These are phyloP conservation scores for Mylabris phalerata DNA, from an alignment of 1,140 invertebrate genomes.

Conservation along the genomic window DNA sequence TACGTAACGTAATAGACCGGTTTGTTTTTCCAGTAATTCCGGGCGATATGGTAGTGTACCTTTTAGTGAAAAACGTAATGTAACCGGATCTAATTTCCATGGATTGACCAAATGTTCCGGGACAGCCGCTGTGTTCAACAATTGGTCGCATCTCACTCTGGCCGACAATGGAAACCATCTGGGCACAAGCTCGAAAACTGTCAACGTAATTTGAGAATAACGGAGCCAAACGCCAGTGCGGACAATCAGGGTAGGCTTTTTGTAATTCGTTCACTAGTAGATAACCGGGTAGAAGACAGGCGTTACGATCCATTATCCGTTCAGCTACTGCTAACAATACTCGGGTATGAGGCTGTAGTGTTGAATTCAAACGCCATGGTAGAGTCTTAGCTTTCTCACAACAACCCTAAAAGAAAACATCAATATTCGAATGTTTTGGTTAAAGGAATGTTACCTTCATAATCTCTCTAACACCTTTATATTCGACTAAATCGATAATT, in stretches of 20 bases:
- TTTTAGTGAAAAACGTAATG: conserved; percentile 81
- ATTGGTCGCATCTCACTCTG: conserved; percentile 87
- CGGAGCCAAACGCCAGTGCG: conserved; percentile 86
- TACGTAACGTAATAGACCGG: conserved; percentile 79
- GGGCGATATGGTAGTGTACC: conserved; percentile 88
- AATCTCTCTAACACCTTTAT: conserved; percentile 88
- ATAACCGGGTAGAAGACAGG: conserved; percentile 86
- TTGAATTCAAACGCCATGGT: conserved; percentile 67
- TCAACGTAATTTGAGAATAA: conserved; percentile 84
- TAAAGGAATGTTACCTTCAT: conserved; percentile 62
- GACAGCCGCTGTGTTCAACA: conserved; percentile 86
- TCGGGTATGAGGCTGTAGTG: conserved; percentile 70
- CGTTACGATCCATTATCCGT: conserved; percentile 88
- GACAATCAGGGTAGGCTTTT: conserved; percentile 78
- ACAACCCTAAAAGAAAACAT: conserved; percentile 53
- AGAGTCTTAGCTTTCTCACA: conserved; percentile 80
- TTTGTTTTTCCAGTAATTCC: conserved; percentile 85
- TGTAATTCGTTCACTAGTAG: conserved; percentile 92
- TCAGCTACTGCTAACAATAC: conserved; percentile 74
- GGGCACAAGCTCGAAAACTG: conserved; percentile 83
- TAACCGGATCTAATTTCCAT: conserved; percentile 81
- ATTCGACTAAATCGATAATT: conserved; percentile 86
- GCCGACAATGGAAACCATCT: conserved; percentile 92
- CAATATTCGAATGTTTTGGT: conserved; percentile 1
- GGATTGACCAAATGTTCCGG: conserved; percentile 82